Conservation (phyloP, 2,113 vertebrate species). For the Acrocephalus kingi region DNA sequence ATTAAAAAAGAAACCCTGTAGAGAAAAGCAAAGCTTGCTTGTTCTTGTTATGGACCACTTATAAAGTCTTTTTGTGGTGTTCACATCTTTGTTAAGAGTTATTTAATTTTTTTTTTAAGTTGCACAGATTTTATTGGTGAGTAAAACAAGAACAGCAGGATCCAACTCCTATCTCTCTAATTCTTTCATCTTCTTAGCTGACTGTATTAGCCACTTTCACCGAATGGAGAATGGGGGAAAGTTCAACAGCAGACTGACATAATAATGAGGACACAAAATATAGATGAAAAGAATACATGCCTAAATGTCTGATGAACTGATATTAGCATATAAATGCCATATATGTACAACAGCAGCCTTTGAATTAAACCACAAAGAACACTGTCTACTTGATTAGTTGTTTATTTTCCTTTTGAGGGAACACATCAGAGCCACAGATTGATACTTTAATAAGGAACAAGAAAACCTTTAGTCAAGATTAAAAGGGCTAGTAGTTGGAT, state of each 20-base stretch:
- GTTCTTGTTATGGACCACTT: not conserved
- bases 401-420: constrained; percentile 62
- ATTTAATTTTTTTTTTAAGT: not conserved
- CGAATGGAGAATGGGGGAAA: constrained; percentile 14
- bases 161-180: not conserved
- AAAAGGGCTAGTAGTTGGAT: constrained; percentile 54
- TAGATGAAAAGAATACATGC: constrained; percentile 42
- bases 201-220: constrained; percentile 32
- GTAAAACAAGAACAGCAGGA: constrained; percentile 34
- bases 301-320: constrained; percentile 53
- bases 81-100: not conserved
- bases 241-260: constrained; percentile 56
- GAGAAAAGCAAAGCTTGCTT: not conserved
- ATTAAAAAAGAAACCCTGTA: constrained; percentile 13
- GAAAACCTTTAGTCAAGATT: constrained; percentile 50
- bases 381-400: constrained; percentile 62
- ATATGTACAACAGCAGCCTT: constrained; percentile 36
- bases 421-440: constrained; percentile 42
- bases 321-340: constrained; percentile 42
- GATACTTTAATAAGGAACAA: constrained; percentile 66
- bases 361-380: constrained; percentile 63
- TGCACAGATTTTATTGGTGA: not conserved
- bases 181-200: constrained; percentile 41
- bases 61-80: not conserved
- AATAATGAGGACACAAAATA: constrained; percentile 38